Evolutionary conservation across 1,140 invertebrate species (phyloP), one percentile per base, ranked within the genome.

Genomic region (Dolichoris vasculosae): DNA sequence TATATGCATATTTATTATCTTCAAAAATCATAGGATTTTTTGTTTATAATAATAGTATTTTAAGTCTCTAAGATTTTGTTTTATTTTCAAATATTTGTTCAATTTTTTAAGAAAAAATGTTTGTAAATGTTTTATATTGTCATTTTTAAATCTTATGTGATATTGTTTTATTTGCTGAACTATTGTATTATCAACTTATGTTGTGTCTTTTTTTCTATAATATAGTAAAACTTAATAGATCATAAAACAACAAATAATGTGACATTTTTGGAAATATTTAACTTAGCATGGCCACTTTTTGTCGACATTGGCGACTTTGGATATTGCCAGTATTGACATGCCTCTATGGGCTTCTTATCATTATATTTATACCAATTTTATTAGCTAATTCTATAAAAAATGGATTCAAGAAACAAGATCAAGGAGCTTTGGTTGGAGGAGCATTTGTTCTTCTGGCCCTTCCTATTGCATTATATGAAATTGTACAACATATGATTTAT

Each of bases 401-500:
- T 95, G 96, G 95, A 26, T 96, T 96, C 84, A 94, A 95, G 76
- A 95, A 96, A 86, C 94, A 95, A 46, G 96, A 97, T 89, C 96
- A 97, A 92, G 96, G 96, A 67, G 95, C 96, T 84, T 94, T 99
- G 71, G 96, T 98, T 87, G 98, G 97, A 4, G 98, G 98, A 13
- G 94, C 97, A 26, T 99, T 99, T 94, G 97, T 98, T 30, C 94
- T 99, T 82, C 93, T 98, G 80, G 97, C 98, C 1, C 93, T 99
- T 38, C 98, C 98, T 6, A 97, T 99, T 64, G 97, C 98, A 59
- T 95, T 99, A 88, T 99, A 97, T 96, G 97, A 98, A 93, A 99
- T 99, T 88, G 96, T 97, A 48, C 97, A 98, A 92, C 98, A 99
- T 94, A 95, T 99, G 89, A 96, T 98, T 82, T 96, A 99, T 93